A percentile compares a stretch with the other conserved stretches of the same genome.
Evolutionary conservation across 2,113 vertebrate genomes (phyloP).

Genomic region (Hyperopisus bebe): DNA sequence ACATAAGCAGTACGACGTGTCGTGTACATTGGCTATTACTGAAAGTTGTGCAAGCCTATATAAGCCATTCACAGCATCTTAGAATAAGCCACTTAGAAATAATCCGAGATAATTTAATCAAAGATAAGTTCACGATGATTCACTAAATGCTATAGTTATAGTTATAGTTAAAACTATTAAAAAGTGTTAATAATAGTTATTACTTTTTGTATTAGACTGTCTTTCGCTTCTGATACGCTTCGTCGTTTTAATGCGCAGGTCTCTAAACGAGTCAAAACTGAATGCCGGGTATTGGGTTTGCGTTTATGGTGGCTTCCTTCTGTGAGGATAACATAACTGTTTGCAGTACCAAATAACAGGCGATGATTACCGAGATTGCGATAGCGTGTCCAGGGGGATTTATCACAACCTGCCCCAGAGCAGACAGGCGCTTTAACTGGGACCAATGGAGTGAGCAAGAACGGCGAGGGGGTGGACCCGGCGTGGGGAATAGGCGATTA

Average conservation of each 20-base stretch:
- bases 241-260: not conserved
- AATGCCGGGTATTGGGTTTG: not conserved
- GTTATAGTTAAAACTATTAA: not conserved
- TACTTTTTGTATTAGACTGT: not conserved
- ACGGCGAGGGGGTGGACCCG: slow-evolving; percentile 49
- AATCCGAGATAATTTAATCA: not conserved
- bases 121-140: not conserved
- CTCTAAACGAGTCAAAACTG: not conserved
- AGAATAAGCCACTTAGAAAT: not conserved
- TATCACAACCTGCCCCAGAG: not conserved
- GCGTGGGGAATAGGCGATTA: slow-evolving; percentile 65
- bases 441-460: slow-evolving; percentile 50
- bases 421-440: slow-evolving; percentile 10
- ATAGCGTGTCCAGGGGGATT: slow-evolving; percentile 17
- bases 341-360: slow-evolving; percentile 21
- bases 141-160: not conserved
- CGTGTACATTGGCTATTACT: not conserved
- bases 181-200: not conserved
- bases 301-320: not conserved
- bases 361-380: slow-evolving; percentile 13
- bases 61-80: not conserved
- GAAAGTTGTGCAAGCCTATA: not conserved
- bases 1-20: not conserved
- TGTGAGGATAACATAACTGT: slow-evolving; percentile 9
- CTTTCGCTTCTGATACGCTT: not conserved